Conservation (phyloP, 1,140 invertebrate species). For the Anoplophora glabripennis region DNA sequence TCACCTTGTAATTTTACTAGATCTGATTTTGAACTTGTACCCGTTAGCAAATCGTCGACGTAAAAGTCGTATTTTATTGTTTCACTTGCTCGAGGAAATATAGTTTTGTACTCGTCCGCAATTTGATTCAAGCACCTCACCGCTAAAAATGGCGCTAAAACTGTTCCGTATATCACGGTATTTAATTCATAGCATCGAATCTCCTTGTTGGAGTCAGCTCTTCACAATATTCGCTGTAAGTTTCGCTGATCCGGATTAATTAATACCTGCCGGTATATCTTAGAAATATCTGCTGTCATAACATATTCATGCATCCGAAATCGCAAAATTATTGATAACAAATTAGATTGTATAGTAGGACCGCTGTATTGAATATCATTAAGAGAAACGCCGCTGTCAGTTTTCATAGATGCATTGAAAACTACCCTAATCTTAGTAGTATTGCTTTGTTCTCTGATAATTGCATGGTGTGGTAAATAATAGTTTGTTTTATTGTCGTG, state of each 20-base stretch:
- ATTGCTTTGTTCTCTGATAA: slow-evolving; percentile 37
- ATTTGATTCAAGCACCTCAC: slow-evolving; percentile 32
- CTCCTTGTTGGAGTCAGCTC: slow-evolving; percentile 11
- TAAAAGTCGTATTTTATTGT: slow-evolving; percentile 39
- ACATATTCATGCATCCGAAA: slow-evolving; percentile 43
- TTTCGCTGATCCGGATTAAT: slow-evolving; percentile 38
- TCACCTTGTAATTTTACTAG: slow-evolving; percentile 25
- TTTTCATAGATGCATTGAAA: slow-evolving; percentile 26
- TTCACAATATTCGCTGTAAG: slow-evolving; percentile 50
- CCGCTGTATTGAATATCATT: slow-evolving; percentile 35
- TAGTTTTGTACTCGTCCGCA: slow-evolving; percentile 11
- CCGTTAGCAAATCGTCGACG: slow-evolving; percentile 47
- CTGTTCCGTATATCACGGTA: slow-evolving; percentile 40
- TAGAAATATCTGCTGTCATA: slow-evolving; percentile 36
- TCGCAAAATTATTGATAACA: slow-evolving; percentile 27
- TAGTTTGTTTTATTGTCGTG: slow-evolving; percentile 7
- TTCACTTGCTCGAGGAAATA: slow-evolving; percentile 27
- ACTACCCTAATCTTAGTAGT: slow-evolving; percentile 43
- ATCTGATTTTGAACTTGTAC: slow-evolving; percentile 22
- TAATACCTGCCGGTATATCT: slow-evolving; percentile 48
- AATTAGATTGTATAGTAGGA: slow-evolving; percentile 30
- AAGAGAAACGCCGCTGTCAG: slow-evolving; percentile 31
- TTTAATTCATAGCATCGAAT: slow-evolving; percentile 26
- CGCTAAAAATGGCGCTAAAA: slow-evolving; percentile 34
- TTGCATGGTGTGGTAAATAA: slow-evolving; percentile 46